Base-by-base conservation (phyloP, 2,888 invertebrate genomes). In the Pandemis heparana region DNA sequence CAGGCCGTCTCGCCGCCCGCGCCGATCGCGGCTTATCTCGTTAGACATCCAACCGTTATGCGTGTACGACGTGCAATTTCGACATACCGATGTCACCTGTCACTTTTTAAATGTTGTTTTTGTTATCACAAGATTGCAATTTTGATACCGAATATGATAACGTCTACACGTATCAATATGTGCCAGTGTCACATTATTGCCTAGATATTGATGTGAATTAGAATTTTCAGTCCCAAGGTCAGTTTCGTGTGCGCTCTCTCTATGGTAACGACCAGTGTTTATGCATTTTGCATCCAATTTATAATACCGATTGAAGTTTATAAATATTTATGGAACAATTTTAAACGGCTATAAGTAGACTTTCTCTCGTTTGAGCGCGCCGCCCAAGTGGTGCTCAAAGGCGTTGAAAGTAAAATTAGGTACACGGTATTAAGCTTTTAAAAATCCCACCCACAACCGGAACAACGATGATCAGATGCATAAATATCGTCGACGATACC, bases 281-380 rank as follows among this genome's bases (percentile, higher is more conserved):
- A 71, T 72, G 62, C 48, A 51, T 63, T 72, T 71, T 72, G 67
- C 67, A 72, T 62, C 62, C 62, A 72, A 72, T 68, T 67, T 72
- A 61, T 72, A 62, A 72, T 68, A 46, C 46, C 67, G 67, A 72
- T 72, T 39, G 72, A 59, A 68, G 63, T 63, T 72, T 72, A 72
- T 72, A 72, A 68, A 72, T 72, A 72, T 72, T 72, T 68, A 72
- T 72, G 67, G 67, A 68, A 53, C 62, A 62, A 61, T 72, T 63
- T 72, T 72, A 72, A 66, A 67, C 72, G 67, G 60, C 51, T 62
- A 70, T 53, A 53, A 56, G 56, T 63, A 64, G 48, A 66, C 73
- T 76, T 77, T 76, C 73, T 56, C 70, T 61, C 62, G 72, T 77
- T 75, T 76, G 75, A 76, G 69, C 64, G 56, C 65, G 77, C 73